phyloP scores from a whole-genome alignment of 2,888 invertebrate species.

The Sinohyriopsis cumingii region DNA sequence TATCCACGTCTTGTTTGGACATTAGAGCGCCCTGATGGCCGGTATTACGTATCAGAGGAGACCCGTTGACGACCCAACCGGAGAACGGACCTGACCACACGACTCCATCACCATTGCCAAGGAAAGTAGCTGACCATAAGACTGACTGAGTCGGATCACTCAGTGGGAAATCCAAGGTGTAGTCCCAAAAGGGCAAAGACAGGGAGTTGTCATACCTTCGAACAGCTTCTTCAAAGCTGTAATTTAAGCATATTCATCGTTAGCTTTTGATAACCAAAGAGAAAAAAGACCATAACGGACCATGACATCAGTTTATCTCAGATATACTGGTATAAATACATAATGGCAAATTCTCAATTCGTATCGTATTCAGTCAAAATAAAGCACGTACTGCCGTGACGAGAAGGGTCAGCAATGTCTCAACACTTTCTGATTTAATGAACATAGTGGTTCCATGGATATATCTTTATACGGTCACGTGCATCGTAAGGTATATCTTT shows the following conservation, averaged over 20 bases:
- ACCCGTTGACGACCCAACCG: slow-evolving; percentile 46
- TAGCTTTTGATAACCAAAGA: too few species aligned
- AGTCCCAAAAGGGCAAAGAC: slow-evolving; percentile 59
- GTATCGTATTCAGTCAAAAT: too few species aligned
- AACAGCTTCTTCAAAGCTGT: slow-evolving; percentile 55
- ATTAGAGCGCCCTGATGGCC: slow-evolving; percentile 46
- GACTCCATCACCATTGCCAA: slow-evolving; percentile 55
- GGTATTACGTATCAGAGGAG: slow-evolving; percentile 49
- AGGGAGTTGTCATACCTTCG: slow-evolving; percentile 45
- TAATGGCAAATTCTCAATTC: too few species aligned
- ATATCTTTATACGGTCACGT: too few species aligned
- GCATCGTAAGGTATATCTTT: too few species aligned
- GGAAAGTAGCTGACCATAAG: slow-evolving; percentile 47
- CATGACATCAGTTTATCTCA: too few species aligned
- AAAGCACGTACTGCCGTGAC: too few species aligned
- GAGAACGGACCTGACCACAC: slow-evolving; percentile 56
- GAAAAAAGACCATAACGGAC: too few species aligned
- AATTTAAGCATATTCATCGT: background rate
- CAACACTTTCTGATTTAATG: too few species aligned
- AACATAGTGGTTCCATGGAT: too few species aligned
- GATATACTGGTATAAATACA: too few species aligned
- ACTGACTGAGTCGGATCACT: slow-evolving; percentile 42
- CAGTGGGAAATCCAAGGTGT: slow-evolving; percentile 45
- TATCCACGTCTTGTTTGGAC: slow-evolving; percentile 28
- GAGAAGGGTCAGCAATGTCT: too few species aligned